Evolutionary conservation across 2,113 vertebrate genomes (phyloP).

Genomic region (Tetrao urogallus): DNA sequence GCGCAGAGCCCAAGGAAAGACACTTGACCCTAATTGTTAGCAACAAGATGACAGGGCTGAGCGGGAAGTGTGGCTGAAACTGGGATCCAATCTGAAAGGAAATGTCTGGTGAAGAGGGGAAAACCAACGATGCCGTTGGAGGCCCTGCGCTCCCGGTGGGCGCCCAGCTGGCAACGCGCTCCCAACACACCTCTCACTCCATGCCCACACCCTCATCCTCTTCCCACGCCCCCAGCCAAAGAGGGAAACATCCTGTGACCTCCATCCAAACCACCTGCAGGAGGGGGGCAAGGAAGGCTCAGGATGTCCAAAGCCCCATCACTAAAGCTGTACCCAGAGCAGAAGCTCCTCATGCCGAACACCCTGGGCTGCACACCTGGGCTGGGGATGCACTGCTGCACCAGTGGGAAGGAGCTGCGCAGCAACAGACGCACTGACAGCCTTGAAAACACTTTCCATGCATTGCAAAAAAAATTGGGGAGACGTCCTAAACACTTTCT

Average conservation of each 20-base stretch:
- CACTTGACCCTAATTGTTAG: slow-evolving; percentile 67
- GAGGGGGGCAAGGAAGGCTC: background rate
- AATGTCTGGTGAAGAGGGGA: slow-evolving; percentile 38
- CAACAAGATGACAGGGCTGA: slow-evolving; percentile 63
- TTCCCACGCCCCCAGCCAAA: background rate
- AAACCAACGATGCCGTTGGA: slow-evolving; percentile 9
- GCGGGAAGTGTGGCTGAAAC: slow-evolving; percentile 45
- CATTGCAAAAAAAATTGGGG: background rate
- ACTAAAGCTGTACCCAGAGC: background rate
- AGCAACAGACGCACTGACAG: accelerated
- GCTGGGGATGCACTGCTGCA: background rate
- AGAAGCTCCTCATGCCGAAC: background rate
- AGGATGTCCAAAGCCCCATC: background rate
- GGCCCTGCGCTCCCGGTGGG: slow-evolving; percentile 24
- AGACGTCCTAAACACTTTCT: accelerated
- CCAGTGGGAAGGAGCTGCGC: background rate
- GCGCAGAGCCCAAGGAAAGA: slow-evolving; percentile 56
- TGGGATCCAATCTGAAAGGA: slow-evolving; percentile 56
- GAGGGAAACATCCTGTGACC: background rate
- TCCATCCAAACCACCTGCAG: background rate
- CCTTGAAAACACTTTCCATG: accelerated
- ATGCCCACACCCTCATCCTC: background rate
- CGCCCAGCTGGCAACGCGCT: background rate
- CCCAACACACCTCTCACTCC: background rate
- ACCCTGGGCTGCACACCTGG: background rate